Base-by-base conservation (phyloP, 2,113 vertebrate species). In the Otus sunia region DNA sequence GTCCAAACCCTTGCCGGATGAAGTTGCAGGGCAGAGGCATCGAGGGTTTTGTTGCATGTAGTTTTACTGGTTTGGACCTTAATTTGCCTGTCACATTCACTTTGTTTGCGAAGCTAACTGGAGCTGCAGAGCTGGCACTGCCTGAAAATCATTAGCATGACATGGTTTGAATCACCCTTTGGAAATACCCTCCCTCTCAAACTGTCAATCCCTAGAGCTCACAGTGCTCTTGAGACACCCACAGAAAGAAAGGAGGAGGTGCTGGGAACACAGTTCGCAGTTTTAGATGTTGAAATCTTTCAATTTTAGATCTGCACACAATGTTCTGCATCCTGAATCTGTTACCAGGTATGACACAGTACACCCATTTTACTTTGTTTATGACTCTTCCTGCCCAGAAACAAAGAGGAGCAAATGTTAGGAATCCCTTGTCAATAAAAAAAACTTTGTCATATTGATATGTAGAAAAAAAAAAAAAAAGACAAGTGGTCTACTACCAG, bases 121-220 rank as follows among this genome's bases (percentile, higher is more conserved):
- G 81, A 92, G 89, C 86, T 95, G 92, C 84, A 78, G 91, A 85
- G 58, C 83, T 95, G 76, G 69, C 66, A 17, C 77, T 94, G 77
- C 83, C 89, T 92, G 39, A 81, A 72, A 87, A 82, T 91, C 41
- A 56, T 86, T 83, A 90, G 67, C 14, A 4, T 91, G 52, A 32
- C 94, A 29, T 37, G 11, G 62, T 94, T 95, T 95, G 88, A 94
- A 52, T 96, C 91, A 86, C 12, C 73, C 49, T 60, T 84, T 92
- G 80, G 91, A 96, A 90, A 86, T 85, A 87, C 91, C 86, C 94
- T 87, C 69, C 78, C 34, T 91, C 67, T 94, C 89, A 73, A 78
- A 30, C 62, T 88, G 77, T 84, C 91, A 92, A 22, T 92, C 77
- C 43, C 58, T 49, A 8, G 47, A 76, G 76, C 81, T 96, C 52